A percentile compares a stretch with the other conserved stretches of the same genome.
Evolutionary conservation across 2,797 vertebrate species (phyloP).

Genomic region (Hephaestus fuliginosus): DNA sequence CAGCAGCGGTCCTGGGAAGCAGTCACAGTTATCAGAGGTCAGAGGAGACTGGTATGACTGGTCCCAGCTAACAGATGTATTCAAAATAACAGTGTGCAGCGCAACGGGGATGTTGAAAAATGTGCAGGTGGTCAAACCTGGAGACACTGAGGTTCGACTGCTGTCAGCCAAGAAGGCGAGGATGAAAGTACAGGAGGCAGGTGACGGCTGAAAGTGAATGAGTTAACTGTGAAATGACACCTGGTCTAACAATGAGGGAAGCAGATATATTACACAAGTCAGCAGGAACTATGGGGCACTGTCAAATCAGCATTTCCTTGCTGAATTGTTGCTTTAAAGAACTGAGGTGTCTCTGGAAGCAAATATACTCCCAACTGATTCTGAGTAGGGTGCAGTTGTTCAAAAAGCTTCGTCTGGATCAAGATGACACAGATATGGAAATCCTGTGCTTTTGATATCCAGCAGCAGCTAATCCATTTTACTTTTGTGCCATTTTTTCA

Average conservation of each 20-base stretch:
- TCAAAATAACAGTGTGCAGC: not conserved
- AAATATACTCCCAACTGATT: not conserved
- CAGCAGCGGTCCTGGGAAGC: conserved; percentile 45
- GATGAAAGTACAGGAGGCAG: conserved; percentile 15
- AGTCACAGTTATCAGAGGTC: conserved; percentile 30
- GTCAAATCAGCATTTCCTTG: conserved; percentile 15
- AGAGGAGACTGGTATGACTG: conserved; percentile 27
- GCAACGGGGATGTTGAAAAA: not conserved
- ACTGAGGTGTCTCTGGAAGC: conserved; percentile 6
- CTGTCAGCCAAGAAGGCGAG: conserved; percentile 9
- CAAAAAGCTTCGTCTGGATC: too few species aligned
- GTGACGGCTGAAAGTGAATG: conserved; percentile 12
- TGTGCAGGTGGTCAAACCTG: not conserved
- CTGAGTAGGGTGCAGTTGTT: not conserved
- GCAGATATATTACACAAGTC: conserved; percentile 15
- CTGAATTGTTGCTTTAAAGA: conserved; percentile 22
- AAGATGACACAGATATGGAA: too few species aligned
- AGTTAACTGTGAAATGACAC: conserved; percentile 29
- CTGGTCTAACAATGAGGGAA: conserved; percentile 17
- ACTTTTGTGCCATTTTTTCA: too few species aligned
- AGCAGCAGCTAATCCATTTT: too few species aligned
- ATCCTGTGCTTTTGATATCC: too few species aligned
- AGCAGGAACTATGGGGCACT: conserved; percentile 13
- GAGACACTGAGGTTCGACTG: not conserved
- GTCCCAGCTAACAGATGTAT: conserved; percentile 14